Base-by-base conservation (phyloP, 2,888 invertebrate genomes). In the Teleiodes luculella region DNA sequence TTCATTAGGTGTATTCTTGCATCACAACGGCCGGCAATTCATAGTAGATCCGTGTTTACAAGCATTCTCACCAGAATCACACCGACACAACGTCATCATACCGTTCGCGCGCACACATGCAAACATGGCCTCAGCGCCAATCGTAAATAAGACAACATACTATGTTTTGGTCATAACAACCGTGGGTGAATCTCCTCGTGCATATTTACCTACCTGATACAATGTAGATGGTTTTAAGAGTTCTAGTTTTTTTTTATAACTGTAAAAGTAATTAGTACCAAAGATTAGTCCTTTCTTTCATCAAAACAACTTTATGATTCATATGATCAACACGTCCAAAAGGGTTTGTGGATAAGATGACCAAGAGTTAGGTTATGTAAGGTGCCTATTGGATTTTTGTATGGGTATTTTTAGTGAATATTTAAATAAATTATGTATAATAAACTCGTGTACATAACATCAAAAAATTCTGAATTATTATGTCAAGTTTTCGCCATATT, bases 41-140 rank as follows among this genome's bases (percentile, higher is more conserved):
- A 58, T 46, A 53, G 68, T 68, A 78, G 74, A 81, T 79, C 80
- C 78, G 73, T 80, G 78, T 84, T 79, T 80, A 82, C 79, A 77
- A 74, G 72, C 71, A 69, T 70, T 68, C 68, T 71, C 56, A 57
- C 60, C 62, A 58, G 59, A 67, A 69, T 64, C 66, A 76, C 81
- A 78, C 81, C 78, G 83, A 82, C 80, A 78, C 74, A 58, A 82
- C 86, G 86, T 83, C 86, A 86, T 83, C 86, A 85, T 72, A 59
- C 58, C 60, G 65, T 57, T 24, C 66, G 54, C 68, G 75, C 78
- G 64, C 83, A 82, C 84, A 84, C 84, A 74, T 43, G 33, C 59
- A 66, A 63, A 47, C 51, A 69, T 73, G 85, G 84, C 84, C 86
- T 85, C 75, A 70, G 70, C 75, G 74, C 76, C 76, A 77, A 70